Evolutionary conservation across 2,113 vertebrate genomes (phyloP).

Genomic region (Holacanthus passer): DNA sequence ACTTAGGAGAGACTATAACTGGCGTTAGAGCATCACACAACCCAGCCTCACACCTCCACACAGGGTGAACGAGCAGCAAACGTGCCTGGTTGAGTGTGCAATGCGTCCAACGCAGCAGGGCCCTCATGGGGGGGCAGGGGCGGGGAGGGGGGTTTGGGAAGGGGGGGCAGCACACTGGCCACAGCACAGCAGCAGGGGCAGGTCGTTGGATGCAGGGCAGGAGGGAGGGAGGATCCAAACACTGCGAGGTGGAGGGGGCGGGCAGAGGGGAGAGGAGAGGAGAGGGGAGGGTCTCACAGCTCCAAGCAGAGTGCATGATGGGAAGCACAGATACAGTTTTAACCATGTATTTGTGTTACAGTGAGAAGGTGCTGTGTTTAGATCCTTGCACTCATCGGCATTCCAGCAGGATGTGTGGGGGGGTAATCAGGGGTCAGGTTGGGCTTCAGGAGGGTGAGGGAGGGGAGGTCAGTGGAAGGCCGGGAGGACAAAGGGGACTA

Average conservation of each 20-base stretch:
- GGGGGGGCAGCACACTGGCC: slow-evolving; percentile 57
- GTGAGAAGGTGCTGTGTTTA: slow-evolving; percentile 52
- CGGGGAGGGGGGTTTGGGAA: background rate
- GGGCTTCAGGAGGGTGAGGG: slow-evolving; percentile 36
- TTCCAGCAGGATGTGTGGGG: slow-evolving; percentile 40
- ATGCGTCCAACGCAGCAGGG: slow-evolving; percentile 80
- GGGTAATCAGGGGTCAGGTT: slow-evolving; percentile 34
- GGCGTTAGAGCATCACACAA: slow-evolving; percentile 87
- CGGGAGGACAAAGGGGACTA: slow-evolving; percentile 26
- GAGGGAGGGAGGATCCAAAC: slow-evolving; percentile 56
- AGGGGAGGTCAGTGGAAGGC: slow-evolving; percentile 44
- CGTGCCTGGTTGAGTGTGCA: slow-evolving; percentile 83
- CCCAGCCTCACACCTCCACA: slow-evolving; percentile 80
- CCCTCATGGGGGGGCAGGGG: slow-evolving; percentile 34
- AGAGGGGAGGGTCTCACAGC: slow-evolving; percentile 33
- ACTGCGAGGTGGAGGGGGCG: slow-evolving; percentile 43
- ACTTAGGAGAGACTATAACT: slow-evolving; percentile 89
- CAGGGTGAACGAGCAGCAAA: slow-evolving; percentile 80
- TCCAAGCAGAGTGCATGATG: slow-evolving; percentile 60
- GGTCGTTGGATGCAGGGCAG: slow-evolving; percentile 58
- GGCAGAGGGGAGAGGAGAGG: background rate
- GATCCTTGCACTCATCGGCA: slow-evolving; percentile 51
- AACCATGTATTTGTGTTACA: background rate
- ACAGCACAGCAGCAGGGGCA: slow-evolving; percentile 66
- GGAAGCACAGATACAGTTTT: slow-evolving; percentile 45